These are phyloP conservation scores for Cyclopterus lumpus DNA, from an alignment of 2,797 vertebrate genomes.

Conservation along the genomic window DNA sequence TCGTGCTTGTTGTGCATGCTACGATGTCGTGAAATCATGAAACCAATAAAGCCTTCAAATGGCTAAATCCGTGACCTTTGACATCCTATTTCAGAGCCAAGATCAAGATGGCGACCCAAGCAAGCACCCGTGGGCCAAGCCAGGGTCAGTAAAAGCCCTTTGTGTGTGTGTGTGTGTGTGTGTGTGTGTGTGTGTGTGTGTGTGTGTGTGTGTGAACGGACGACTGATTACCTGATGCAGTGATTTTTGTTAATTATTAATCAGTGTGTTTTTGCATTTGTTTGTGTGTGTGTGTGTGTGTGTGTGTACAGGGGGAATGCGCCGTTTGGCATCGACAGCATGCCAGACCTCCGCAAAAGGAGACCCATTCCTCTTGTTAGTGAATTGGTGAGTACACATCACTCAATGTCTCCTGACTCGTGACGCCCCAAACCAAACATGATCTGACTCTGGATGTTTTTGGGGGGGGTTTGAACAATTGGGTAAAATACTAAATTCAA, in stretches of 20 bases:
- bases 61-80: slow-evolving; percentile 51
- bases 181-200: neutral
- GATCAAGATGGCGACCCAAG: slow-evolving; percentile 84
- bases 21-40: slow-evolving; percentile 42
- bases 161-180: neutral
- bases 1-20: slow-evolving; percentile 44
- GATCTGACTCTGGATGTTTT: neutral
- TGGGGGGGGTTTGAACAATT: neutral
- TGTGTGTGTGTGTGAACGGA: neutral
- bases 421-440: neutral
- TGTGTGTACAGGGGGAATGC: slow-evolving; percentile 87
- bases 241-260: slow-evolving; percentile 10
- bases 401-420: slow-evolving; percentile 7
- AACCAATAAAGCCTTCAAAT: slow-evolving; percentile 13
- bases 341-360: slow-evolving; percentile 94
- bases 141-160: slow-evolving; percentile 86
- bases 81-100: slow-evolving; percentile 81
- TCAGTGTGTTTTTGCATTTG: slow-evolving; percentile 8
- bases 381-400: slow-evolving; percentile 90
- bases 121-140: slow-evolving; percentile 89
- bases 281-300: slow-evolving; percentile 65
- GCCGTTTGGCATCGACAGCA: slow-evolving; percentile 96
- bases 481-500: too few species aligned
- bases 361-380: slow-evolving; percentile 94
- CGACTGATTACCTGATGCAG: neutral